Base-by-base conservation (phyloP, 2,888 invertebrate genomes). In the Dicycla oo region DNA sequence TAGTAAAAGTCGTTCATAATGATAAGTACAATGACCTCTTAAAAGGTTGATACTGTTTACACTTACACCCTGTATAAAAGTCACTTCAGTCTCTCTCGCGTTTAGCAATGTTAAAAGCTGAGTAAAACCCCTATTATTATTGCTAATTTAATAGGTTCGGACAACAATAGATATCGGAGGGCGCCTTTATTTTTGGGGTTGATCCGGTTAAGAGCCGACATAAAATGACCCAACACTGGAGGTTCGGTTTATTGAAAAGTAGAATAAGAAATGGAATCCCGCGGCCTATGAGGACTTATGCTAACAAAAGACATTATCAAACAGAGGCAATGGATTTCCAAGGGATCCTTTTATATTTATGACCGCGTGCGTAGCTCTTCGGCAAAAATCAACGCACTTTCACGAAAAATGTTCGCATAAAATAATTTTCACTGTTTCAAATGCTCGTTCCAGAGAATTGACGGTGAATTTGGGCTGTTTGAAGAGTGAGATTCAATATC, bases 221-320 rank as follows among this genome's bases (percentile, higher is more conserved):
- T 84, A 80, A 85, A 85, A 80, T 82, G 76, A 68, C 75, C 80
- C 76, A 75, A 69, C 71, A 75, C 68, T 70, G 63, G 75, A 81
- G 75, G 71, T 78, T 80, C 63, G 77, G 86, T 86, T 86, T 88
- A 90, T 90, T 88, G 87, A 88, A 88, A 88, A 87, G 86, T 86
- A 85, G 87, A 90, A 87, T 88, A 86, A 88, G 87, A 88, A 88
- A 88, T 88, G 86, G 88, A 87, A 87, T 88, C 88, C 86, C 85
- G 80, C 81, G 87, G 87, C 88, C 86, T 88, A 80, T 81, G 81
- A 85, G 75, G 89, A 87, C 88, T 89, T 89, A 89, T 86, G 86
- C 86, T 87, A 88, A 91, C 90, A 88, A 91, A 89, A 88, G 88
- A 86, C 87, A 89, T 90, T 89, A 89, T 89, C 88, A 89, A 89